Evolutionary conservation across 1,140 invertebrate genomes (phyloP).

Genomic region (Platorchestia sp.): DNA sequence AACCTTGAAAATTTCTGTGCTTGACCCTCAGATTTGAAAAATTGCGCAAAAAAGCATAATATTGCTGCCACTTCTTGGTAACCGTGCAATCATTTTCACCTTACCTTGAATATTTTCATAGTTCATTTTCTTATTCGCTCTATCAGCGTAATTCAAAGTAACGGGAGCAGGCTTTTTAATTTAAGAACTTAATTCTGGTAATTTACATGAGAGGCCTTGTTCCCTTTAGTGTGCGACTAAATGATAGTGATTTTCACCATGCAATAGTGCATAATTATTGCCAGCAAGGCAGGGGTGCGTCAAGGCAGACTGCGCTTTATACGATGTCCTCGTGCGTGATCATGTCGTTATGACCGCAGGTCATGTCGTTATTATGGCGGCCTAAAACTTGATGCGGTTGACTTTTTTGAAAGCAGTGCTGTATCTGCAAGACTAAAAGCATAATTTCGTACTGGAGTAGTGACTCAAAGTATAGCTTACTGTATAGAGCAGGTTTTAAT

Average conservation of each 20-base stretch:
- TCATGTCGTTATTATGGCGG: not conserved
- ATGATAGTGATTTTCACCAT: not conserved
- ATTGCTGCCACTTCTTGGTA: not conserved
- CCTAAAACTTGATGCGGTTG: not conserved
- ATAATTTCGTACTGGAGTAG: too few species aligned
- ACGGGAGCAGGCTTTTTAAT: not conserved
- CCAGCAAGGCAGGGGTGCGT: not conserved
- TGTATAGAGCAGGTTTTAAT: too few species aligned
- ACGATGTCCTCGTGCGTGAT: too few species aligned
- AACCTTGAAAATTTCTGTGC: not conserved
- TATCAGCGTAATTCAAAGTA: not conserved
- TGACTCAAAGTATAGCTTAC: too few species aligned
- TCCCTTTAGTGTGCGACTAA: not conserved
- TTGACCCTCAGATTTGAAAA: not conserved
- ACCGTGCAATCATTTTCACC: not conserved
- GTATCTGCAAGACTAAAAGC: too few species aligned
- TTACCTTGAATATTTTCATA: too few species aligned
- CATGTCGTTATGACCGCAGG: not conserved
- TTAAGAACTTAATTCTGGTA: not conserved
- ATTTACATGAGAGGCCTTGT: not conserved
- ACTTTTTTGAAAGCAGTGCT: too few species aligned
- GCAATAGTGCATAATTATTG: not conserved
- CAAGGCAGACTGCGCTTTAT: not conserved
- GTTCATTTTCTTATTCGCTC: not conserved
- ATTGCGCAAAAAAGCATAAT: not conserved